Evolutionary conservation across 1,140 invertebrate species (phyloP).

Genomic region (Atta colombica): DNA sequence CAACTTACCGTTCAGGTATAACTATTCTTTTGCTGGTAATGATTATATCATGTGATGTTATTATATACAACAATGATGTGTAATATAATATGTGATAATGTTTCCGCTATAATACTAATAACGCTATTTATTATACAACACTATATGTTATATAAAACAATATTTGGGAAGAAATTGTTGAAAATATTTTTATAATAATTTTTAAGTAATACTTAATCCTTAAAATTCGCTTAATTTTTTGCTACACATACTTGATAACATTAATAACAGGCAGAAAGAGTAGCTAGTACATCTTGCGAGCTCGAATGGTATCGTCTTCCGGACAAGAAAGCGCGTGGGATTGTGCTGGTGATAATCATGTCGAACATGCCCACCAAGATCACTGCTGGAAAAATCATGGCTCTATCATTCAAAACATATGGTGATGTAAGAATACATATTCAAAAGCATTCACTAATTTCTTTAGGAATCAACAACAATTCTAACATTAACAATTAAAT

Average conservation of each 20-base stretch:
- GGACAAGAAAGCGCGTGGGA: conserved; percentile 59
- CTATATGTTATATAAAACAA: background rate
- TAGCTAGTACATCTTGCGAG: conserved; percentile 65
- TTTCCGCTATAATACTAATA: no score
- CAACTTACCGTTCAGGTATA: conserved; percentile 71
- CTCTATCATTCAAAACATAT: conserved; percentile 70
- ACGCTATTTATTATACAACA: background rate
- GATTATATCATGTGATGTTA: background rate
- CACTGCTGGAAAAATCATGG: conserved; percentile 72
- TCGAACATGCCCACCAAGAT: conserved; percentile 67
- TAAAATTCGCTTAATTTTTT: background rate
- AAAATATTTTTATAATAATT: background rate
- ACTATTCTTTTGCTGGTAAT: conserved; percentile 31
- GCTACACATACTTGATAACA: background rate
- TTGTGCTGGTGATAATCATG: conserved; percentile 74
- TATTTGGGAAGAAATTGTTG: background rate
- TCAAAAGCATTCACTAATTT: background rate
- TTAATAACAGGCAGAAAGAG: conserved; percentile 59
- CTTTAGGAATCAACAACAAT: background rate
- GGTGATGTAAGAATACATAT: conserved; percentile 65
- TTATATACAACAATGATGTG: background rate
- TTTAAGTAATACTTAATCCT: background rate
- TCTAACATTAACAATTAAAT: background rate
- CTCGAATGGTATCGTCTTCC: conserved; percentile 74
- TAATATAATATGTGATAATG: background rate